Base-by-base conservation (phyloP, 2,113 vertebrate genomes). In the Carettochelys insculpta region DNA sequence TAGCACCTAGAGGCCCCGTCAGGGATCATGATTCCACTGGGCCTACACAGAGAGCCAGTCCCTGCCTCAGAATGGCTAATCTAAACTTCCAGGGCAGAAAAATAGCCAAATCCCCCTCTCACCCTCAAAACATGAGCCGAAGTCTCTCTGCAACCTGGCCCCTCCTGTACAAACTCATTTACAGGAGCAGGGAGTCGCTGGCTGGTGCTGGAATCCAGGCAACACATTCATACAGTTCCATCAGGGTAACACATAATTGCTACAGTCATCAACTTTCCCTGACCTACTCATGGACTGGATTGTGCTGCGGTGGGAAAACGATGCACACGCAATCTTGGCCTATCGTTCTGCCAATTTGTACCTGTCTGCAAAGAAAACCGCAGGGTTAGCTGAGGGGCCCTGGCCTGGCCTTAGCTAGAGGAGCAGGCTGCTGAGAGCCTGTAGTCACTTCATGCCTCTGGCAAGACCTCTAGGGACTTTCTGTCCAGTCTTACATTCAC, bases 201-300 rank as follows among this genome's bases (percentile, higher is more conserved):
- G 41, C 53, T 93, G 91, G 75, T 86, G 19, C 65, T 78, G 47
- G 6, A 86, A 50, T 19, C 45, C 1, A 1, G 48, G 58, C 52
- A 77, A n/a, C n/a, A n/a, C n/a, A n/a, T n/a, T n/a, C n/a, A n/a
- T n/a, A n/a, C 48, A 50, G 48, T 78, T 53, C 82, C 75, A n/a
- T 20, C 53, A 38, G 19, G 19, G 25, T 58, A 53, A 53, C 52
- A 71, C 1, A 38, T 5, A 7, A 51, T 47, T 13, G 47, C 43
- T 43, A 47, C 45, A 5, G 24, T 11, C 45, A 89, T 3, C 48
- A 41, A 5, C 79, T 68, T 45, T 41, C 68, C 1, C 0, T 34
- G 80, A 56, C 1, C 0, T 71, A 53, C n/a, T 47, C 1, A 0
- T 34, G 4, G 34, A 3, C 20, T 20, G 24, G 0, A 27, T 4